Evolutionary conservation across 2,113 vertebrate species (phyloP), one percentile per base, ranked within the genome.

Genomic region (Halcyon malimbica): DNA sequence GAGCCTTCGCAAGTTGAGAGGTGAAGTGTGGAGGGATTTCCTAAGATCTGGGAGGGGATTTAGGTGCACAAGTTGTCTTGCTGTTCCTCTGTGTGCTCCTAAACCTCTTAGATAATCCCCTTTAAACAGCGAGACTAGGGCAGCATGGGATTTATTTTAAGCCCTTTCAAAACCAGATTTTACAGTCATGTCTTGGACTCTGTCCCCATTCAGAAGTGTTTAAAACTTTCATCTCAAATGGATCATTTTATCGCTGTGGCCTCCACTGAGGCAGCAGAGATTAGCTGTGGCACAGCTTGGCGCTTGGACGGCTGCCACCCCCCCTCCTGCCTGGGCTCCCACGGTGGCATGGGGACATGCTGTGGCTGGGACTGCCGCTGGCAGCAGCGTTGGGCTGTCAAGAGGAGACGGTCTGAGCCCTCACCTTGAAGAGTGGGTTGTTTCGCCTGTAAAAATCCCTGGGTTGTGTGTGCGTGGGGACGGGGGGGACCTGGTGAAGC

Each of bases 131-230:
- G 51, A 68, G 96, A 42, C 80, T 16, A 71, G 91, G 94, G 89
- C 95, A 91, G 64, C 1, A 4, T 26, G 76, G 94, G 92, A 96
- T 96, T 97, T 97, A 95, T 75, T 94, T 90, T 90, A 96, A 97
- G 60, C 87, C 73, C 68, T 94, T 94, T 92, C 79, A 74, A 90
- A 90, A 73, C 77, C 62, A 86, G 92, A 95, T 94, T 95, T 93
- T 88, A 89, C 3, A 62, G 79, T 92, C 88, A 71, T 79, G 85
- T 83, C 88, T 75, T 31, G 94, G 89, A 50, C 95, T 76, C 83
- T 69, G 76, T 82, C 46, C 53, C 46, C 83, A 50, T 91, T 91
- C 76, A 92, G 60, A 53, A 91, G 60, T 14, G 64, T 93, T 94
- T 73, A 75, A 78, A 88, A 56, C 24, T 41, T 20, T 89, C 86